Evolutionary conservation across 2,113 vertebrate genomes (phyloP).

Genomic region (Catharus minimus): DNA sequence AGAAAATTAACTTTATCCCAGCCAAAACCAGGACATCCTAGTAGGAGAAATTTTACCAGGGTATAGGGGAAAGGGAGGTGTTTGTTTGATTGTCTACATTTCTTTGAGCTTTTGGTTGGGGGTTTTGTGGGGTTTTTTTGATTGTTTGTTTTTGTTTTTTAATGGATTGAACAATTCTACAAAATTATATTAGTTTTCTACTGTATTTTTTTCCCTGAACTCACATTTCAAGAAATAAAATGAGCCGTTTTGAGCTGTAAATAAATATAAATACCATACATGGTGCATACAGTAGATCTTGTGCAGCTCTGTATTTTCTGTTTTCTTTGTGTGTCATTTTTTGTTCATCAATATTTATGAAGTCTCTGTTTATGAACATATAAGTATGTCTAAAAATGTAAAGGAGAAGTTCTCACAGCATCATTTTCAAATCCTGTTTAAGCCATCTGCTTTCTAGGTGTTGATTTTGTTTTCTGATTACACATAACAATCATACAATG

Average conservation of each 20-base stretch:
- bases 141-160: neutral
- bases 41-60: neutral
- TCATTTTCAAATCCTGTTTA: neutral
- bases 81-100: neutral
- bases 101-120: neutral
- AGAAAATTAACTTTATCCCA: neutral
- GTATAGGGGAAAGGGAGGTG: neutral
- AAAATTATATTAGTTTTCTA: neutral
- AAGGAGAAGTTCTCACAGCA: neutral
- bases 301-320: neutral
- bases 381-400: neutral
- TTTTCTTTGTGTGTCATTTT: neutral
- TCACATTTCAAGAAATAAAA: neutral
- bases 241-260: neutral
- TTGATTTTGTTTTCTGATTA: neutral
- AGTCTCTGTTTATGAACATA: neutral
- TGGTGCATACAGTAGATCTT: neutral
- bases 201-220: accelerated
- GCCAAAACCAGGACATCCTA: neutral
- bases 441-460: neutral
- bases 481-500: neutral
- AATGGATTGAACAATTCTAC: neutral
- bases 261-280: neutral
- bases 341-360: neutral
- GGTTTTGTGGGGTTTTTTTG: no score